Conservation (phyloP, 2,888 invertebrate genomes). For the Candidula unifasciata region DNA sequence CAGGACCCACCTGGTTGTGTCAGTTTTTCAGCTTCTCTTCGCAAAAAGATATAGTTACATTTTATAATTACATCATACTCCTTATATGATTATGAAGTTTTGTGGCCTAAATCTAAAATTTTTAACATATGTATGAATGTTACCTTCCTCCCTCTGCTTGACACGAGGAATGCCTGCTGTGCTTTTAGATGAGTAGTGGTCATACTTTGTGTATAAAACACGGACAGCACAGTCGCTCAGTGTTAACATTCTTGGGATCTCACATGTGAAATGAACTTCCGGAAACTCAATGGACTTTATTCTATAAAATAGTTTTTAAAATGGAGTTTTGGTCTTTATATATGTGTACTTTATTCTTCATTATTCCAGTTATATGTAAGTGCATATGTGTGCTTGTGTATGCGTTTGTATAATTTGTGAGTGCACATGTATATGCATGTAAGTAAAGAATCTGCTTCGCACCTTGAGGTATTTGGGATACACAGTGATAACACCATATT, state of each 20-base stretch:
- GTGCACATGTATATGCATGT: neutral
- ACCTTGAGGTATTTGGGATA: too few relatives aligned
- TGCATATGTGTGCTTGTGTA: neutral
- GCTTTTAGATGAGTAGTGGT: conserved; percentile 74
- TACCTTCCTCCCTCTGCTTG: conserved; percentile 65
- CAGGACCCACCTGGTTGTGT: too few relatives aligned
- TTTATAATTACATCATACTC: too few relatives aligned
- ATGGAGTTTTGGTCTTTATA: neutral
- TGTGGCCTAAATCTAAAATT: too few relatives aligned
- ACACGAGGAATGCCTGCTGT: conserved; percentile 68
- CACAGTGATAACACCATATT: too few relatives aligned
- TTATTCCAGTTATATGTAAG: neutral
- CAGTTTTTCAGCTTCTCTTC: too few relatives aligned
- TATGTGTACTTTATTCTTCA: neutral
- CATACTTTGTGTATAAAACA: conserved; percentile 74
- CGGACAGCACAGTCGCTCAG: conserved; percentile 74
- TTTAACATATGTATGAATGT: neutral
- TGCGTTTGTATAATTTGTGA: too few relatives aligned
- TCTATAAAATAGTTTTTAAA: conserved; percentile 59
- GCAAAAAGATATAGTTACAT: too few relatives aligned
- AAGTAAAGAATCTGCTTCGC: too few relatives aligned
- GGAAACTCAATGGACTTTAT: conserved; percentile 75
- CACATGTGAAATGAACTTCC: conserved; percentile 74
- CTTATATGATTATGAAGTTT: too few relatives aligned
- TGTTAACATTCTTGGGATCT: conserved; percentile 74